Evolutionary conservation across 2,113 vertebrate species (phyloP), one percentile per base, ranked within the genome.

Genomic region (Carassius auratus): DNA sequence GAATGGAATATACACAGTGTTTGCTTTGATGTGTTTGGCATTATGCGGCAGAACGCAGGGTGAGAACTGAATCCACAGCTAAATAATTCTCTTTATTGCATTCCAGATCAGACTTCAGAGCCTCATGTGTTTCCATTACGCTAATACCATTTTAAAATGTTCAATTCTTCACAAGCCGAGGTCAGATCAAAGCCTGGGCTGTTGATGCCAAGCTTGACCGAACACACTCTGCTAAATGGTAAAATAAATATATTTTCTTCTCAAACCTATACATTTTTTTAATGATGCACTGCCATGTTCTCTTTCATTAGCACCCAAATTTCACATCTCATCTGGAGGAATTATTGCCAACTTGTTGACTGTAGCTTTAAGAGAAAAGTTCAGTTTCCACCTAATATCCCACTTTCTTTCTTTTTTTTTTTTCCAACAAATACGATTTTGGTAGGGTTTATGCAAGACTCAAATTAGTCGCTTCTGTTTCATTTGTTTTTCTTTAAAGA

Each of bases 41-140:
- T 75, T 79, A 80, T 71, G 6, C 68, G 59, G 30, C 30, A 17
- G 81, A 13, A 57, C 57, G 19, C 50, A 12, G 81, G 21, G 23
- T 13, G 62, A 82, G 45, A 30, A n/a, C 38, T 19, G 33, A 33
- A 21, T 83, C 68, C 42, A 33, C 45, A 55, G 23, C 57, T 59
- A 30, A 86, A 76, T 80, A 76, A 55, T 42, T 52, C 19, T 71
- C 62, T 61, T 77, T 30, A 30, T 52, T 64, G 26, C 30, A 30
- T 52, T 8, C 0, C 21, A 48, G 71, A 23, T 78, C 14, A 9
- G 8, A 68, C 8, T 75, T 36, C 52, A 26, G 21, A 17, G 36
- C 82, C 69, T 82, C 42, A n/a, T 62, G 33, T 13, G 64, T 83
- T 83, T 84, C 6, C 83, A 84, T 87, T 57, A 84, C 48, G 23